These are phyloP conservation scores for Knipowitschia caucasica DNA, from an alignment of 2,797 vertebrate species.

Conservation along the genomic window DNA sequence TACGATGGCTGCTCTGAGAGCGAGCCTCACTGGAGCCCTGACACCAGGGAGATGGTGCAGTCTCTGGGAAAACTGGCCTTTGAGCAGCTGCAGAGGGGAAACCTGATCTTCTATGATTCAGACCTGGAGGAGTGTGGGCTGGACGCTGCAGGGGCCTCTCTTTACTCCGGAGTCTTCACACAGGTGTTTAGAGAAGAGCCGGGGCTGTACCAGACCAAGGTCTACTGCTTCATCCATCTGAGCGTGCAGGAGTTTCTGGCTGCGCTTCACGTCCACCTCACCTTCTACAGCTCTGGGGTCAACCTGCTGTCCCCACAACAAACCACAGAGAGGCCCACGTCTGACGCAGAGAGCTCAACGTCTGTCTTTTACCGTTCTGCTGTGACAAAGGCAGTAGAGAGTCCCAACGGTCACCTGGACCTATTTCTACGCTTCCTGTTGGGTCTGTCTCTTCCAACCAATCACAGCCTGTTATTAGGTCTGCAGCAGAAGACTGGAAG, in stretches of 20 bases:
- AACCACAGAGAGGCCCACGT: background rate
- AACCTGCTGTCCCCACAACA: background rate
- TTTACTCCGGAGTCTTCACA: background rate
- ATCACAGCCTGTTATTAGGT: background rate
- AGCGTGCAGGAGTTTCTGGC: slow-evolving; percentile 1
- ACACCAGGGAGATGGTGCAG: background rate
- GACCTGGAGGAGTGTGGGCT: background rate
- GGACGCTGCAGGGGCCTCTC: background rate
- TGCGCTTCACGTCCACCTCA: slow-evolving; percentile 4
- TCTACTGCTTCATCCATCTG: slow-evolving; percentile 2
- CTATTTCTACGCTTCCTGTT: background rate
- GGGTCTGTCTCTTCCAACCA: slow-evolving; percentile 1
- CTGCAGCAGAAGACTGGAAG: background rate
- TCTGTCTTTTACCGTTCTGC: background rate
- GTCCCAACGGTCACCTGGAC: background rate
- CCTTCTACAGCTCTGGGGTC: background rate
- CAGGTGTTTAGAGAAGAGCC: slow-evolving; percentile 2
- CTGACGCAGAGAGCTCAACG: background rate
- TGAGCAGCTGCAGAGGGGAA: slow-evolving; percentile 1
- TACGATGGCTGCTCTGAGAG: background rate
- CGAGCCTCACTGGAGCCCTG: background rate
- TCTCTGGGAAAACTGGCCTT: slow-evolving; percentile 1
- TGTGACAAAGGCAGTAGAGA: background rate
- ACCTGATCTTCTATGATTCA: slow-evolving; percentile 1
- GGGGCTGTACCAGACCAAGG: background rate